Evolutionary conservation across 2,888 invertebrate species (phyloP).

Genomic region (Trachelus troglodyta): DNA sequence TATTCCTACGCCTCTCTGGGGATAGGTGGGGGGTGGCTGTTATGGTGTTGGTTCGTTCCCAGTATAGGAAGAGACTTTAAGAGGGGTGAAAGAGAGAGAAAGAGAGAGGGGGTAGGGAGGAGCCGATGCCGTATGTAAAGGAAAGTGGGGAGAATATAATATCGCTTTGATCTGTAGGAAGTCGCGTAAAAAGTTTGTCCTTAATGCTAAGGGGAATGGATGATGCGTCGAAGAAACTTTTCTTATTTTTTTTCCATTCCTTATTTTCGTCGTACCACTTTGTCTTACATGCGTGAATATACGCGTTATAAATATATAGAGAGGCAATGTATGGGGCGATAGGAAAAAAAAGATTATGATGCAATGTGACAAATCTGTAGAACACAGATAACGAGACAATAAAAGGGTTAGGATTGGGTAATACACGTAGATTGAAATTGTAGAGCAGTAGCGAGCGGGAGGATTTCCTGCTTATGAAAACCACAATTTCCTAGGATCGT

Average conservation of each 20-base stretch:
- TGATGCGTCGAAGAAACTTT: background rate
- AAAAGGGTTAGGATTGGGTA: background rate
- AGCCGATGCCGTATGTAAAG: background rate
- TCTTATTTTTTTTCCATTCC: background rate
- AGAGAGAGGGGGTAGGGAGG: background rate
- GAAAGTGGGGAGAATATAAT: background rate
- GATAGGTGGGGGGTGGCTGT: background rate
- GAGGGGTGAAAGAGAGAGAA: background rate
- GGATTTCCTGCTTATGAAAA: slow-evolving; percentile 3
- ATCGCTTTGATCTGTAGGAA: slow-evolving; percentile 1
- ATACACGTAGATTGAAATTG: background rate
- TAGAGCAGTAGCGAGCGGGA: background rate
- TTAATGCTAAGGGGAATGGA: background rate
- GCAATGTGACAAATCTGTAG: background rate
- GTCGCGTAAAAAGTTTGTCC: background rate
- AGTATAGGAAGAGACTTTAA: background rate
- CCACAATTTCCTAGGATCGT: slow-evolving; percentile 24
- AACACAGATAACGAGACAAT: background rate
- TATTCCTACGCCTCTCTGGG: background rate
- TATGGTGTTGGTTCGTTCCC: background rate
- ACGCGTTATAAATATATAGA: background rate
- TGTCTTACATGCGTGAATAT: background rate
- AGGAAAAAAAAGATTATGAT: background rate
- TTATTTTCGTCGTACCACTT: background rate
- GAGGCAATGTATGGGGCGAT: background rate